Conservation (phyloP, 2,888 invertebrate genomes). For the Pedicia rivosa region DNA sequence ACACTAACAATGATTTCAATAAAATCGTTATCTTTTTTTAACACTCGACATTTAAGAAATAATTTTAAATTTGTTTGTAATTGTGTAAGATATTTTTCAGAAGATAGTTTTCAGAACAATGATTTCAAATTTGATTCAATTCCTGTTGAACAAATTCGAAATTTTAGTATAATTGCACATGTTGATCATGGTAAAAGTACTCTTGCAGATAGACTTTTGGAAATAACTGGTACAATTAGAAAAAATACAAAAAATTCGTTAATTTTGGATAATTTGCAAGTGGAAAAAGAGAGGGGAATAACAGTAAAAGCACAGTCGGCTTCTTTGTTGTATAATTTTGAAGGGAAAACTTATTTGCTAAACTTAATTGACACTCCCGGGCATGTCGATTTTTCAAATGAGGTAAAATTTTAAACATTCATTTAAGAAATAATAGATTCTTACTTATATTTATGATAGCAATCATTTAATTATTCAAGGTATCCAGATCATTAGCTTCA, state of each 20-base stretch:
- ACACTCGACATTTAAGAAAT: no score
- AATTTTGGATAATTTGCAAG: conserved; percentile 60
- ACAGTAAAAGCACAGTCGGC: conserved; percentile 97
- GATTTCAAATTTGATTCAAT: not conserved
- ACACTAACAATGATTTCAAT: no score
- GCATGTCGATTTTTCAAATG: conserved; percentile 94
- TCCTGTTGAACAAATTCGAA: conserved; percentile 45
- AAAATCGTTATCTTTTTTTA: no score
- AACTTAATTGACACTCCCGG: conserved; percentile 98
- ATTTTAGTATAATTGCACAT: conserved; percentile 98
- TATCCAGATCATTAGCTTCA: conserved; percentile 73
- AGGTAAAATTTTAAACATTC: no score
- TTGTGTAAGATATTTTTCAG: no score
- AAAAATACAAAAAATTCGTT: conserved; percentile 47
- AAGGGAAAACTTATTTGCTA: conserved; percentile 55
- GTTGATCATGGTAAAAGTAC: conserved; percentile 99
- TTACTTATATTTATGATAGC: not conserved
- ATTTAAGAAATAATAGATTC: no score
- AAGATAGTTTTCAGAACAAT: no score
- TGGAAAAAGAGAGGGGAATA: conserved; percentile 92
- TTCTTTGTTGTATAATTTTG: conserved; percentile 60
- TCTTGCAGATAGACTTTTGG: conserved; percentile 85
- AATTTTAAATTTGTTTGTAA: no score
- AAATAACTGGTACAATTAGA: conserved; percentile 71
- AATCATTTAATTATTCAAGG: conserved; percentile 32